Conservation (phyloP, 2,797 vertebrate genomes). For the Myotis myotis region DNA sequence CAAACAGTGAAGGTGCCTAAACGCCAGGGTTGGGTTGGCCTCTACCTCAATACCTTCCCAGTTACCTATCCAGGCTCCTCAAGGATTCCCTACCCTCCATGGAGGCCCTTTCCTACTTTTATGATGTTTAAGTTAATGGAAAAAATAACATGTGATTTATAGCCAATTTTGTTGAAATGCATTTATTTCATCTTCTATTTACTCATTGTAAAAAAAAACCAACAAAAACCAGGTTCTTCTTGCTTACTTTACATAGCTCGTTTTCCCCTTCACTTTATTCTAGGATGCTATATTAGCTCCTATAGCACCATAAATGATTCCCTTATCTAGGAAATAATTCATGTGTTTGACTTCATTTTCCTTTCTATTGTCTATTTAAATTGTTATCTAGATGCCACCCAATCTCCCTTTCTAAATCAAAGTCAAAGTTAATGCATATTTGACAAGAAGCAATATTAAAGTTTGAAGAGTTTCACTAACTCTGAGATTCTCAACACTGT, state of each 20-base stretch:
- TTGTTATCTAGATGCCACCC: constrained; percentile 63
- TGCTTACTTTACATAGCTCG: constrained; percentile 32
- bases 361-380: constrained; percentile 65
- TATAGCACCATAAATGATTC: constrained; percentile 51
- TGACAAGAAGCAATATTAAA: constrained; percentile 69
- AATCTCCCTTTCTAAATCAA: constrained; percentile 69
- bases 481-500: constrained; percentile 55
- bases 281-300: constrained; percentile 48
- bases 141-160: constrained; percentile 55
- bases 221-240: constrained; percentile 20
- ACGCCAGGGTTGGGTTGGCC: not conserved
- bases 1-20: not conserved
- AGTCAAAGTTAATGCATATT: constrained; percentile 70
- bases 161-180: constrained; percentile 58
- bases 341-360: constrained; percentile 69
- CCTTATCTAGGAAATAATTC: constrained; percentile 71
- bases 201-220: constrained; percentile 33
- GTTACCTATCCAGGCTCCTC: not conserved
- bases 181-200: constrained; percentile 67
- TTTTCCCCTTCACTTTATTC: constrained; percentile 47
- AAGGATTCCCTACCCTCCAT: not conserved
- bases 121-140: constrained; percentile 35
- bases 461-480: constrained; percentile 69
- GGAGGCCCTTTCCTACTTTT: constrained; percentile 25
- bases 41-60: not conserved